Conservation (phyloP, 2,888 invertebrate species). For the Atethmia centrago region DNA sequence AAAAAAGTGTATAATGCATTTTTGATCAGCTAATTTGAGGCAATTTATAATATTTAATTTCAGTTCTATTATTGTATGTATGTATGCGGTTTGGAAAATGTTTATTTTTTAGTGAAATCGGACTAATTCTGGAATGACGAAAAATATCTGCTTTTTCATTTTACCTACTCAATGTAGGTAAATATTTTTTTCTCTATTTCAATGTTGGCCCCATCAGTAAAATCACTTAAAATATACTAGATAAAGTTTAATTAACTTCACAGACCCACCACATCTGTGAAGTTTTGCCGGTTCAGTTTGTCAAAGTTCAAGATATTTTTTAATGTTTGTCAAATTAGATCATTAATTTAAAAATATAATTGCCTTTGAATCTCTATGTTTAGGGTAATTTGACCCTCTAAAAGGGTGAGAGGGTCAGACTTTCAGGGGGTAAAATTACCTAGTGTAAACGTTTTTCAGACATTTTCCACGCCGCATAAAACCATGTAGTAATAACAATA, state of each 20-base stretch:
- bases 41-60: constrained; percentile 13
- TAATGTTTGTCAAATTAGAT: background rate
- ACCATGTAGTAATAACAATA: constrained; percentile 1
- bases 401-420: background rate
- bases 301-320: background rate
- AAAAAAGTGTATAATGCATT: constrained; percentile 18
- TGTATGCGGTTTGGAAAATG: constrained; percentile 12
- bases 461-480: constrained; percentile 10
- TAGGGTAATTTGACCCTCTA: background rate
- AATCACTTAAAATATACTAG: background rate
- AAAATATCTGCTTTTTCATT: background rate
- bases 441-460: background rate
- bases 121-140: background rate
- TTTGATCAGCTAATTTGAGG: constrained; percentile 28
- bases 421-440: background rate
- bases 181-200: background rate
- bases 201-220: background rate
- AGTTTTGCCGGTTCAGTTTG: background rate
- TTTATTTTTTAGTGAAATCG: background rate
- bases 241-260: background rate
- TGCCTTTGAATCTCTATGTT: background rate
- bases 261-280: background rate
- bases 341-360: background rate
- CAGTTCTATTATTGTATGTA: background rate
- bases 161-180: background rate